These are phyloP conservation scores for Elysia crispata DNA, from an alignment of 2,888 invertebrate species.

Conservation along the genomic window DNA sequence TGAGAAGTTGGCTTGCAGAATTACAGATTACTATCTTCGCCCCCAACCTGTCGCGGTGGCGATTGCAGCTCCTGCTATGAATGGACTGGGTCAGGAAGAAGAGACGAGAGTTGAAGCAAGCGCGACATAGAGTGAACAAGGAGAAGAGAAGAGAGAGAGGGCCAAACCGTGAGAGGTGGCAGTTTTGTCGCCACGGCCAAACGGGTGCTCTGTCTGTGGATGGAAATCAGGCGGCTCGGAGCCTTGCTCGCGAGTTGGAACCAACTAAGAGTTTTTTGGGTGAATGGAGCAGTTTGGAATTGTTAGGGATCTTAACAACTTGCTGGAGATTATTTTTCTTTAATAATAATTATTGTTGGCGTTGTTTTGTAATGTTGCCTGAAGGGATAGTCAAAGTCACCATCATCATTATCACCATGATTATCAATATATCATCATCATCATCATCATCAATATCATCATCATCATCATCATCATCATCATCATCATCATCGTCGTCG, in stretches of 20 bases:
- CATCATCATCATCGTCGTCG: conserved; percentile 42
- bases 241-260: too few relatives aligned
- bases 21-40: background rate
- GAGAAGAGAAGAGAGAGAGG: background rate
- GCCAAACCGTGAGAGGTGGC: background rate
- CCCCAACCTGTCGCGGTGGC: too few relatives aligned
- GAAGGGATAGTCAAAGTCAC: background rate
- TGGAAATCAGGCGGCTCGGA: background rate
- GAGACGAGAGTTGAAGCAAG: too few relatives aligned
- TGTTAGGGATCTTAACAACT: background rate
- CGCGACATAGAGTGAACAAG: too few relatives aligned
- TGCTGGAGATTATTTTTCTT: too few relatives aligned
- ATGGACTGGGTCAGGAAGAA: too few relatives aligned
- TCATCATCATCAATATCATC: conserved; percentile 40
- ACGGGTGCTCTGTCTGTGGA: background rate
- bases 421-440: conserved; percentile 23
- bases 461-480: conserved; percentile 30
- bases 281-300: too few relatives aligned
- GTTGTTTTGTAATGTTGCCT: background rate
- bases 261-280: too few relatives aligned
- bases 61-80: too few relatives aligned
- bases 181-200: background rate
- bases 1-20: background rate
- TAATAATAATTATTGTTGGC: background rate
- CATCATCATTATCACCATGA: background rate